Conservation (phyloP, 2,113 vertebrate genomes). For the Ammospiza nelsoni region DNA sequence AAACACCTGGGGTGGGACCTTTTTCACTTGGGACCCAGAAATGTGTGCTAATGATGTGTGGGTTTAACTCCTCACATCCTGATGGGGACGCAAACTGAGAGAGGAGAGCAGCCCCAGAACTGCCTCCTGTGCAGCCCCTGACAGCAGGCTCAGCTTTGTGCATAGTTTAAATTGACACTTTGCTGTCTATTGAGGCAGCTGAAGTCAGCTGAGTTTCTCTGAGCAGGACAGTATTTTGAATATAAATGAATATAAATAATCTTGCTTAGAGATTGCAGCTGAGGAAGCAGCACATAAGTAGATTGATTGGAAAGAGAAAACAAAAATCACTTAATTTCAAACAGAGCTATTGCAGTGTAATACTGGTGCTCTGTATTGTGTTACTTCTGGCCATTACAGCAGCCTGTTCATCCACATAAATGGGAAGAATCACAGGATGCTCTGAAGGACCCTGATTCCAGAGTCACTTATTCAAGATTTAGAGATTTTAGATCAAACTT, state of each 20-base stretch:
- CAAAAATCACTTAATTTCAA: not conserved
- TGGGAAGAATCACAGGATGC: not conserved
- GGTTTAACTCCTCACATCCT: not conserved
- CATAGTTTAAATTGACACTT: not conserved
- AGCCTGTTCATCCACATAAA: not conserved
- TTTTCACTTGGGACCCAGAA: not conserved
- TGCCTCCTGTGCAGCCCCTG: not conserved
- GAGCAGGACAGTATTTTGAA: not conserved
- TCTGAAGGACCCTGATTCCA: not conserved
- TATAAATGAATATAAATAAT: not conserved
- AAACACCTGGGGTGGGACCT: not conserved
- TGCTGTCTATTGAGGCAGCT: not conserved
- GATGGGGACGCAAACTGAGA: not conserved
- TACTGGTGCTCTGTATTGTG: not conserved
- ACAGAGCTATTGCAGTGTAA: not conserved
- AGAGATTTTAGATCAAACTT: not conserved
- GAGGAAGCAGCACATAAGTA: not conserved
- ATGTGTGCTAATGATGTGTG: not conserved
- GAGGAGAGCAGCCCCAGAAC: not conserved
- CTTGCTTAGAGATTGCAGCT: not conserved
- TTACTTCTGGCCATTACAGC: not conserved
- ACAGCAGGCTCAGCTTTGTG: not conserved
- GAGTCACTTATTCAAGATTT: not conserved
- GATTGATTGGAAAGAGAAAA: not conserved
- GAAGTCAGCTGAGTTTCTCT: not conserved